A percentile compares a stretch with the other conserved stretches of the same genome.
Evolutionary conservation across 2,113 vertebrate genomes (phyloP).

Genomic region (Triplophysa dalaica): DNA sequence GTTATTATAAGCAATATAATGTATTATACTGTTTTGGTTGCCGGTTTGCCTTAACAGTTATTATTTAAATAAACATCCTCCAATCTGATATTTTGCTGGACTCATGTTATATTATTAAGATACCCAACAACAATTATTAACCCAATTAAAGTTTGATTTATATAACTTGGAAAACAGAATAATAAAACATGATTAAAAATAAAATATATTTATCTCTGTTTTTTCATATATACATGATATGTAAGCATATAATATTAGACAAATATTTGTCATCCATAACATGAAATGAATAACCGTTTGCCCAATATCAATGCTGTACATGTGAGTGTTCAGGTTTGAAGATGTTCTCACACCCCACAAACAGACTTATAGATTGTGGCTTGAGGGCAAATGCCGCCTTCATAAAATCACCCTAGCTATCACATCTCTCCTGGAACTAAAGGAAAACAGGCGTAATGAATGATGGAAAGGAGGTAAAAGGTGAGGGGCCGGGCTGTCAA

Average conservation of each 20-base stretch:
- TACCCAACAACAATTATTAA: too few relatives aligned
- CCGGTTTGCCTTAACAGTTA: too few relatives aligned
- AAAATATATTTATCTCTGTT: too few relatives aligned
- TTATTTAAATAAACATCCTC: too few relatives aligned
- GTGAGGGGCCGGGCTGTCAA: constrained; percentile 28
- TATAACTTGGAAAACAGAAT: too few relatives aligned
- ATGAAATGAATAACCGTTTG: not conserved
- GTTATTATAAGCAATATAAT: not conserved
- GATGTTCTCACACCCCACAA: not conserved
- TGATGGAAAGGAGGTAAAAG: constrained; percentile 24
- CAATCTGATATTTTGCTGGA: too few relatives aligned
- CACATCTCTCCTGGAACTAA: constrained; percentile 12
- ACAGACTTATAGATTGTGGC: constrained; percentile 9
- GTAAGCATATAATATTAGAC: too few relatives aligned
- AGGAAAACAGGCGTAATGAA: constrained; percentile 34
- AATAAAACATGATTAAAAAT: too few relatives aligned
- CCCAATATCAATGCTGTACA: not conserved
- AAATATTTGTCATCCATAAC: not conserved
- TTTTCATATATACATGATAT: too few relatives aligned
- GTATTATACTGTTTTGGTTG: too few relatives aligned
- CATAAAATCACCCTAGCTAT: not conserved
- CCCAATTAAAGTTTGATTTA: too few relatives aligned
- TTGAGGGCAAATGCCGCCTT: not conserved
- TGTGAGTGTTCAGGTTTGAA: not conserved
- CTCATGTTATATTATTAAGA: too few relatives aligned